These are phyloP conservation scores for Hirundichthys speculiger DNA, from an alignment of 2,113 vertebrate species.

Conservation along the genomic window DNA sequence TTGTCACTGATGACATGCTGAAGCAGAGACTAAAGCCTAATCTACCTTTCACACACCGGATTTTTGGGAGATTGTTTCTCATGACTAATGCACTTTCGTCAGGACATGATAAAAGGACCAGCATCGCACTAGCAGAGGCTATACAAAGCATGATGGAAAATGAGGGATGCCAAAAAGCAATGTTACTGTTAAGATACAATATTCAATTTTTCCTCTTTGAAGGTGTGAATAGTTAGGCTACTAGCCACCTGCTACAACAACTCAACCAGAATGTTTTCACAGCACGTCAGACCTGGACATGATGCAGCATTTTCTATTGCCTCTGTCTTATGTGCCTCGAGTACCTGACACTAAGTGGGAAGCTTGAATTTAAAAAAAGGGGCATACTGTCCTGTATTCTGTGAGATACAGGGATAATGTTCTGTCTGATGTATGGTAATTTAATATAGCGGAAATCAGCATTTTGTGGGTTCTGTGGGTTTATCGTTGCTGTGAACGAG, in stretches of 20 bases:
- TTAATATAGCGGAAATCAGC: constrained; percentile 52
- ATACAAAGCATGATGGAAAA: too few relatives aligned
- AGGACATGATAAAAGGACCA: too few relatives aligned
- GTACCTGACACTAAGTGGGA: constrained; percentile 15
- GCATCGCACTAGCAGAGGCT: too few relatives aligned
- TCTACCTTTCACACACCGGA: constrained; percentile 31
- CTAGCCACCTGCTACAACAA: constrained; percentile 25
- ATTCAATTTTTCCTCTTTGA: constrained; percentile 27
- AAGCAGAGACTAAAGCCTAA: constrained; percentile 22
- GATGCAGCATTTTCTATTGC: constrained; percentile 32
- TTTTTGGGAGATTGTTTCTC: constrained; percentile 17
- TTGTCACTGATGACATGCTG: constrained; percentile 43
- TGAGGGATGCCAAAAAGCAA: not conserved
- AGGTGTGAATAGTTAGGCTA: constrained; percentile 19
- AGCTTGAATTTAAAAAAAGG: constrained; percentile 15
- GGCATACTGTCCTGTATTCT: not conserved
- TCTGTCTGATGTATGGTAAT: constrained; percentile 41
- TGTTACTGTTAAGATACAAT: constrained; percentile 18
- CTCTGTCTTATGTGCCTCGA: constrained; percentile 1
- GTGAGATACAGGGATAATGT: constrained; percentile 16
- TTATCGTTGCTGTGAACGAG: constrained; percentile 49
- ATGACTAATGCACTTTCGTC: too few relatives aligned
- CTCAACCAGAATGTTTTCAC: constrained; percentile 20
- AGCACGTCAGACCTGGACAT: constrained; percentile 19
- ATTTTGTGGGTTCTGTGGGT: constrained; percentile 31